Evolutionary conservation across 1,140 invertebrate genomes (phyloP), one percentile per base, ranked within the genome.

Genomic region (Scaptomyza graminum): DNA sequence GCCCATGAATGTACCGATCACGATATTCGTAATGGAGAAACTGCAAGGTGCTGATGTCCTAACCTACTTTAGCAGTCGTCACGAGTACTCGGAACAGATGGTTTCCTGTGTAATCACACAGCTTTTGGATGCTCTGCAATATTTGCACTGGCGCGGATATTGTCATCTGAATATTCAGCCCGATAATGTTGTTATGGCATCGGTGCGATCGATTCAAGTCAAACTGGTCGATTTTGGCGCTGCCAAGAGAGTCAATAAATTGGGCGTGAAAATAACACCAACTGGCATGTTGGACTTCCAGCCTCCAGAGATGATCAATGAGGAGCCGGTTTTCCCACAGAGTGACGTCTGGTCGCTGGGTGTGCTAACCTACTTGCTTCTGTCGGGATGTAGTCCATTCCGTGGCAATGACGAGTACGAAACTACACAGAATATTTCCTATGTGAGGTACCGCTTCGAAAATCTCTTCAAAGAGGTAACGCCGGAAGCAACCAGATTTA

Each of bases 301-400:
- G 95, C 97, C 98, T 3, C 99, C 99, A 0, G 99, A 99, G 93
- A 94, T 99, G 59, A 92, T 99, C 25, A 95, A 95, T 88, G 97
- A 98, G 79, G 96, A 97, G 92, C 94, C 95, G 12, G 95, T 97
- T 5, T 96, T 95, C 89, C 96, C 96, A 3, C 96, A 98, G 89
- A 97, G 97, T 25, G 99, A 99, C 92, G 96, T 99, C 75, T 99
- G 99, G 99, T 96, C 96, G 51, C 93, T 99, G 18, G 99, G 97
- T 18, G 97, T 98, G 5, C 92, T 99, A 0, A 94, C 96, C 1
- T 99, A 99, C 92, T 93, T 99, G n/a, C 93, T 99, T 91, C 92
- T 99, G 34, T 98, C 97, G 11, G 99, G 99, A 8, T 95, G 95
- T 8, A 97, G 98, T 37, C 98, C 99, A 34, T 99, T 99, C 95